Base-by-base conservation (phyloP, 2,797 vertebrate genomes). In the Hipposideros larvatus region DNA sequence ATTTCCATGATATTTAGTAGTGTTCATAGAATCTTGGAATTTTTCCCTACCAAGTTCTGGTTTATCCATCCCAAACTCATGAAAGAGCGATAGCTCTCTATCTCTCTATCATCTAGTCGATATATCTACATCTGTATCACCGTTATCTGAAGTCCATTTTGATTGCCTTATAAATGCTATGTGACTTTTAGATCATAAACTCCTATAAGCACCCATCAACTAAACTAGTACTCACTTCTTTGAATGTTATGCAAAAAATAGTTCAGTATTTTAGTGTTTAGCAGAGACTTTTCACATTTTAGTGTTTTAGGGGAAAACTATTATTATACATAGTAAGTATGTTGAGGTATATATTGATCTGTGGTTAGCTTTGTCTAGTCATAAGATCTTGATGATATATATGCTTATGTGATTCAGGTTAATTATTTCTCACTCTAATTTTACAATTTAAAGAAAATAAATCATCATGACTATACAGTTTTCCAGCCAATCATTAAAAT, bases 371-470 rank as follows among this genome's bases (percentile, higher is more conserved):
- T 65, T 57, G 5, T 74, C 11, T 57, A 84, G 31, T 87, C 24
- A 84, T 53, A 74, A 26, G 15, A 51, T 88, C 37, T 91, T 70
- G 13, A 48, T 48, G 37, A 87, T 37, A 57, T n/a, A 28, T 5
- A 71, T 51, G 1, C 14, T 57, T 66, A 70, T 18, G 68, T 37
- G n/a, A 83, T 68, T 6, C 66, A 4, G 16, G 5, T 41, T 89
- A 66, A 96, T 63, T 87, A 41, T 83, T 95, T 86, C 22, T 86
- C 48, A 68, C 16, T 83, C 55, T 85, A 70, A 82, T 75, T 84
- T 90, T 84, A 61, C 1, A 84, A 43, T 71, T 85, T 85, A 48
- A 79, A 77, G 22, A n/a, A 22, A 41, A 87, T 80, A 83, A 78
- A 85, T 71, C 6, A 24, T 91, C 19, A 71, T 73, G 11, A 75